A percentile compares a stretch with the other conserved stretches of the same genome.
Evolutionary conservation across 2,888 invertebrate species (phyloP).

Genomic region (Tinea trinotella): DNA sequence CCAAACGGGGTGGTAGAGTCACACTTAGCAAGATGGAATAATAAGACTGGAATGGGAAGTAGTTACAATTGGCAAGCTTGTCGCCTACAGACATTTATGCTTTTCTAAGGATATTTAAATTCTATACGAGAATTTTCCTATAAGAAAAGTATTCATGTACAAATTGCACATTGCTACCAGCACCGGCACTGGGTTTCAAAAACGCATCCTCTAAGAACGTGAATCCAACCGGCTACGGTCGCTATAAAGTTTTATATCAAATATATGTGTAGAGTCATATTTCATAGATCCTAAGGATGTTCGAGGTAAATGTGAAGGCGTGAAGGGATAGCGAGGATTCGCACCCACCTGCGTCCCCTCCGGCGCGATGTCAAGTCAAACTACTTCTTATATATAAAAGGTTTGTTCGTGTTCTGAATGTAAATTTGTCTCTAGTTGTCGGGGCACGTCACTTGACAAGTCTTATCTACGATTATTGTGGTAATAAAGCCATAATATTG

Average conservation of each 20-base stretch:
- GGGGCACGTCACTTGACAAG: conserved; percentile 8
- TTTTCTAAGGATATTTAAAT: no score
- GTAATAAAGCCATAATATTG: not conserved
- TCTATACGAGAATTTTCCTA: no score
- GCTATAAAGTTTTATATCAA: not conserved
- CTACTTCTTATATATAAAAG: conserved; percentile 13
- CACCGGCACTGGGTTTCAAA: no score
- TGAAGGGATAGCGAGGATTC: conserved; percentile 5
- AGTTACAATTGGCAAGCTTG: no score
- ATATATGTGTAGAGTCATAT: not conserved
- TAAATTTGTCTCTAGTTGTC: conserved; percentile 38
- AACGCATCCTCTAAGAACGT: no score
- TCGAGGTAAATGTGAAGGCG: not conserved
- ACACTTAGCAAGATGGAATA: no score
- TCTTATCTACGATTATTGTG: conserved; percentile 12
- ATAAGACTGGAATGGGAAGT: no score
- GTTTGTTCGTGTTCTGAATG: conserved; percentile 36
- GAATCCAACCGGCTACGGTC: no score
- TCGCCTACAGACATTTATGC: no score
- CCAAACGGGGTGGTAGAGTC: no score
- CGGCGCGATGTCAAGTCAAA: conserved; percentile 7
- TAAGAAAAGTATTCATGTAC: no score
- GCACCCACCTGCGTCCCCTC: conserved; percentile 15
- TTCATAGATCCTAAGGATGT: not conserved
- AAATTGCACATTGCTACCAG: no score